Percentiles rank a stretch among this genome's conserved stretches.
Evolutionary conservation across 23 tunicate genomes (phyloP).

Genomic region (Trididemnum nubilum): DNA sequence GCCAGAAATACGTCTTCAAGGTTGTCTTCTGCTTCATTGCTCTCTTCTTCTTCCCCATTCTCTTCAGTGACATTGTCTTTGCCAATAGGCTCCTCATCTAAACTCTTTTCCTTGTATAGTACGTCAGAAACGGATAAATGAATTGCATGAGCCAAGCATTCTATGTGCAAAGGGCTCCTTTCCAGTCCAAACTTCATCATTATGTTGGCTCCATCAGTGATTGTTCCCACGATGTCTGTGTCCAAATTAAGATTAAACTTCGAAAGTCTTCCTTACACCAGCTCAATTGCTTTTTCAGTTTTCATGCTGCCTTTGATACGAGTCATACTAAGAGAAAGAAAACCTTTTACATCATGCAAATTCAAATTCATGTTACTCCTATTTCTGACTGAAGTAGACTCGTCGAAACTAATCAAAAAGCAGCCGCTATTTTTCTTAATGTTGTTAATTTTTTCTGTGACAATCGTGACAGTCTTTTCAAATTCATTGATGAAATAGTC

Average conservation of each 20-base stretch:
- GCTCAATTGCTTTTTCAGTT: constrained; percentile 10
- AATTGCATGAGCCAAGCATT: constrained; percentile 20
- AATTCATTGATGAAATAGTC: constrained; percentile 6
- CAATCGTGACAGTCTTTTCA: neutral
- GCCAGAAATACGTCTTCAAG: too few species aligned
- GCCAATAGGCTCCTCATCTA: neutral
- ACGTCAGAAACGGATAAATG: constrained; percentile 10
- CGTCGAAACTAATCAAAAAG: too few species aligned
- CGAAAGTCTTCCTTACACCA: neutral
- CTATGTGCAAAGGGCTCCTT: neutral
- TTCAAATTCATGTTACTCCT: too few species aligned
- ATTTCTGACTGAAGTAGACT: too few species aligned
- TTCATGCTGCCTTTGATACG: too few species aligned
- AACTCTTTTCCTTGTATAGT: neutral
- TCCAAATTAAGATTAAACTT: too few species aligned
- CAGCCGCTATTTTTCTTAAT: constrained; percentile 6
- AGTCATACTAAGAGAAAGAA: too few species aligned
- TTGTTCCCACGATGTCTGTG: constrained; percentile 11
- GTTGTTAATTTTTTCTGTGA: neutral
- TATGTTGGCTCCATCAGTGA: constrained; percentile 7
- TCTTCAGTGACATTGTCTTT: neutral
- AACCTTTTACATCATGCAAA: too few species aligned
- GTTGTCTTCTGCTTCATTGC: too few species aligned
- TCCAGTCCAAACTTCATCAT: constrained; percentile 9
- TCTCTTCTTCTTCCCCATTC: neutral